A percentile compares a stretch with the other conserved stretches of the same genome.
These are phyloP conservation scores for Gouania willdenowi DNA, from an alignment of 2,797 vertebrate genomes.

Conservation along the genomic window DNA sequence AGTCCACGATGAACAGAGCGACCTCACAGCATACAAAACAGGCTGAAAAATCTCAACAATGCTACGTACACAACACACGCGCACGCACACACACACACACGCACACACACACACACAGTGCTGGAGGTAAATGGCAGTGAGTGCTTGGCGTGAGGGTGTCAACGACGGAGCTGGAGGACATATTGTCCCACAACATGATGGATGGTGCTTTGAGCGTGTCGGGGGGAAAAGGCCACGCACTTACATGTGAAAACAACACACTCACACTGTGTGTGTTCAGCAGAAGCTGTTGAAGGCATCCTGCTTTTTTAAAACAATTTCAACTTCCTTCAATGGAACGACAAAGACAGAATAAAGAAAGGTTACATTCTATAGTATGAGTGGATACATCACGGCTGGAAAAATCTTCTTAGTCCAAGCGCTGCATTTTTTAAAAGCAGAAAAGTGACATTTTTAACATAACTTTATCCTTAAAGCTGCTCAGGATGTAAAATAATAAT, in stretches of 20 bases:
- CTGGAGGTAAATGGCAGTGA: background rate
- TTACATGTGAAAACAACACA: conserved; percentile 22
- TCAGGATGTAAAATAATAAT: too few relatives aligned
- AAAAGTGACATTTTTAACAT: too few relatives aligned
- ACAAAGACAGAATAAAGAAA: background rate
- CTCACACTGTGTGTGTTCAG: too few relatives aligned
- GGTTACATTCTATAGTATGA: too few relatives aligned
- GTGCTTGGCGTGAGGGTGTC: conserved; percentile 1
- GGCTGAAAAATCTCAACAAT: too few relatives aligned
- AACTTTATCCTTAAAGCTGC: too few relatives aligned
- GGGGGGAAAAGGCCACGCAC: conserved; percentile 12
- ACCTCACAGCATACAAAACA: too few relatives aligned
- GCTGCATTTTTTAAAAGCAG: too few relatives aligned
- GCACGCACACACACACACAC: background rate
- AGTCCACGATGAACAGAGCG: too few relatives aligned
- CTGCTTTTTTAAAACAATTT: conserved; percentile 58
- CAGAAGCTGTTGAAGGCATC: conserved; percentile 16
- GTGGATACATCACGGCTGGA: too few relatives aligned
- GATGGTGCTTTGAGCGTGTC: conserved; percentile 23
- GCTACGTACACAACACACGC: too few relatives aligned
- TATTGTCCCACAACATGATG: conserved; percentile 16
- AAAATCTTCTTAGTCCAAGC: too few relatives aligned
- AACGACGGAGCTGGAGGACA: conserved; percentile 16
- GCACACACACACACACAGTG: background rate
- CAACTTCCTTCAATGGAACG: conserved; percentile 55